Evolutionary conservation across 2,888 invertebrate species (phyloP).

Genomic region (Phragmatobia fuliginosa): DNA sequence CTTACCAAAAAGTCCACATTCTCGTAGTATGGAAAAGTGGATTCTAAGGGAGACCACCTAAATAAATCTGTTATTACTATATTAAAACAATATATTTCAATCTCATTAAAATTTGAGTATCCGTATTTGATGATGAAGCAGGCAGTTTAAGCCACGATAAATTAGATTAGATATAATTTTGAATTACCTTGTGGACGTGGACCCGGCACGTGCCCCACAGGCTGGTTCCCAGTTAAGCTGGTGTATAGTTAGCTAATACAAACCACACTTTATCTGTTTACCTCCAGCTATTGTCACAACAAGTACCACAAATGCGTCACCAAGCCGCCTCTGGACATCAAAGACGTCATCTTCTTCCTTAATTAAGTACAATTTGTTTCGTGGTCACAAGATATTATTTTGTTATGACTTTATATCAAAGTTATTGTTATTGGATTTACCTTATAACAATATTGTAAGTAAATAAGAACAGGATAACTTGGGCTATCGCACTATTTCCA

Average conservation of each 20-base stretch:
- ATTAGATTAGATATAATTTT: too few relatives aligned
- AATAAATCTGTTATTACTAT: too few relatives aligned
- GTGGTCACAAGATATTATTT: constrained; percentile 18
- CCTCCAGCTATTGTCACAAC: constrained; percentile 12
- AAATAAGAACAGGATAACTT: constrained; percentile 17
- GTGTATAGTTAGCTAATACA: neutral
- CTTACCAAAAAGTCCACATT: neutral
- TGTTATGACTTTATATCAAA: neutral
- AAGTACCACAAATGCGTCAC: constrained; percentile 11
- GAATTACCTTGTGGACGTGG: neutral
- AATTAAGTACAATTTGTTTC: constrained; percentile 14
- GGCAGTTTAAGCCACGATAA: neutral
- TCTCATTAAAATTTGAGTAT: neutral
- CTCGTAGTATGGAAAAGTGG: neutral
- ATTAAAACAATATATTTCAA: neutral
- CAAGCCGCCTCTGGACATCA: neutral
- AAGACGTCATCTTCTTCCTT: constrained; percentile 12
- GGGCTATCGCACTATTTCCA: neutral
- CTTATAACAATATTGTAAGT: constrained; percentile 10
- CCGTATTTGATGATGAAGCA: neutral
- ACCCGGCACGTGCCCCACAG: neutral
- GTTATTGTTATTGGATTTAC: constrained; percentile 8
- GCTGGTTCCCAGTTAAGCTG: neutral
- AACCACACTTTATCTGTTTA: constrained; percentile 17
- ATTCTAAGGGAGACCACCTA: neutral